phyloP scores from a whole-genome alignment of 2,888 invertebrate species.

The Anthophora plumipes region DNA sequence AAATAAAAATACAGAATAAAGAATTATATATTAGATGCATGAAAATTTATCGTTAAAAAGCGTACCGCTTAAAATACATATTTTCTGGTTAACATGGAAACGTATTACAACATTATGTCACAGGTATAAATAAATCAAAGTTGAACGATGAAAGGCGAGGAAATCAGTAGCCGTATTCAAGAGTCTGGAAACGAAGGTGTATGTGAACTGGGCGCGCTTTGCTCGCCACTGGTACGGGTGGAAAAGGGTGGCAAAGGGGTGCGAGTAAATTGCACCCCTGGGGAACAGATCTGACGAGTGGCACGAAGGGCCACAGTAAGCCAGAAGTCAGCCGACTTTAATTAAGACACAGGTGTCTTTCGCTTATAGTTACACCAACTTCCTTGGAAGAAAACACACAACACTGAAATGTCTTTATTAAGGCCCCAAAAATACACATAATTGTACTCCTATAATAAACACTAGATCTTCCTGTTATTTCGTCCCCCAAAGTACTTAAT shows the following conservation, averaged over 20 bases:
- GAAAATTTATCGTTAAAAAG: neutral
- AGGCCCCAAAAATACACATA: neutral
- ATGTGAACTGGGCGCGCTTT: constrained; percentile 36
- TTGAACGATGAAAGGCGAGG: constrained; percentile 45
- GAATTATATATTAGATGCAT: neutral
- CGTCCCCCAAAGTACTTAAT: too few relatives aligned
- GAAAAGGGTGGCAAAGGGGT: constrained; percentile 56
- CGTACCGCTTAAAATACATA: neutral
- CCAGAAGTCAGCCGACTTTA: constrained; percentile 80
- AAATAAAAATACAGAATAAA: too few relatives aligned
- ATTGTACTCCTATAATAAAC: neutral
- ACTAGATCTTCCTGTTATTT: neutral
- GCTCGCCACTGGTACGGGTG: constrained; percentile 29
- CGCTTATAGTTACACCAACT: constrained; percentile 36
- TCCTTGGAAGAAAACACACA: constrained; percentile 24
- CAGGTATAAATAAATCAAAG: constrained; percentile 60
- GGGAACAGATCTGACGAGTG: constrained; percentile 74
- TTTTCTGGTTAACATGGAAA: neutral
- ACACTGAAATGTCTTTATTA: constrained; percentile 23
- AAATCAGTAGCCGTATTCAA: constrained; percentile 56
- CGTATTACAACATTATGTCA: neutral
- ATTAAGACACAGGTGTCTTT: constrained; percentile 78
- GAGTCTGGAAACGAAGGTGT: constrained; percentile 43
- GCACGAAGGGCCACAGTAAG: constrained; percentile 70
- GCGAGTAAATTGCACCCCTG: constrained; percentile 78